Percentiles rank a stretch among this genome's conserved stretches.
phyloP scores from a whole-genome alignment of 23 tunicate species.

The Trididemnum nubilum region DNA sequence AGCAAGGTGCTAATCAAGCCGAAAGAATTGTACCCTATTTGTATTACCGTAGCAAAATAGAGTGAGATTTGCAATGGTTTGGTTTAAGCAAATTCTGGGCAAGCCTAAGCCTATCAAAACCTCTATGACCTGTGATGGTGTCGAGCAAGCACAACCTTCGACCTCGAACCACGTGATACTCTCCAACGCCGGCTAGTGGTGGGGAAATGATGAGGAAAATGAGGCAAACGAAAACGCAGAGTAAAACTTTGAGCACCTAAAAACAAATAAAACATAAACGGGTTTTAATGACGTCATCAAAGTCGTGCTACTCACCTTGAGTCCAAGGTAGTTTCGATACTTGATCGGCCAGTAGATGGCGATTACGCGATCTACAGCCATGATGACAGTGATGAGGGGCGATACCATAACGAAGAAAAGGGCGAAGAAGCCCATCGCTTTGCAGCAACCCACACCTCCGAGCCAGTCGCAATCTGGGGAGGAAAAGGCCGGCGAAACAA shows the following conservation, averaged over 20 bases:
- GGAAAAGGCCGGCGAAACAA: slow-evolving; percentile 68
- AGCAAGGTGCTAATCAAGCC: no score
- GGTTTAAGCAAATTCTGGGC: no score
- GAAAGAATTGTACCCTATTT: no score
- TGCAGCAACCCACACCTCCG: slow-evolving; percentile 66
- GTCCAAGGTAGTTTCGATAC: slow-evolving; percentile 79
- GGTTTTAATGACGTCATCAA: not conserved
- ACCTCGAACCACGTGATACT: slow-evolving; percentile 92
- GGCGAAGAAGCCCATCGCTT: slow-evolving; percentile 75
- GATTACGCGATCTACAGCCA: slow-evolving; percentile 91
- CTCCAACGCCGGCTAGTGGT: slow-evolving; percentile 81
- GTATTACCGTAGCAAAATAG: no score
- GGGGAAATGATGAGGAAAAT: slow-evolving; percentile 52
- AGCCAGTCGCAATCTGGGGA: slow-evolving; percentile 61
- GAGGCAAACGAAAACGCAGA: not conserved
- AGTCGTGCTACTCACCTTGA: slow-evolving; percentile 55
- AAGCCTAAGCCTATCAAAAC: no score
- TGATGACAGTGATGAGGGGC: slow-evolving; percentile 81
- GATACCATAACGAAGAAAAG: slow-evolving; percentile 81
- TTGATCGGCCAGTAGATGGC: slow-evolving; percentile 84
- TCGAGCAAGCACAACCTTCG: slow-evolving; percentile 81
- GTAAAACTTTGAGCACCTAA: not conserved
- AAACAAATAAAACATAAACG: not conserved
- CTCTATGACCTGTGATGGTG: slow-evolving; percentile 89
- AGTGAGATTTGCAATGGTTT: no score